Conservation (phyloP, 2,888 invertebrate species). For the Tiphia femorata region DNA sequence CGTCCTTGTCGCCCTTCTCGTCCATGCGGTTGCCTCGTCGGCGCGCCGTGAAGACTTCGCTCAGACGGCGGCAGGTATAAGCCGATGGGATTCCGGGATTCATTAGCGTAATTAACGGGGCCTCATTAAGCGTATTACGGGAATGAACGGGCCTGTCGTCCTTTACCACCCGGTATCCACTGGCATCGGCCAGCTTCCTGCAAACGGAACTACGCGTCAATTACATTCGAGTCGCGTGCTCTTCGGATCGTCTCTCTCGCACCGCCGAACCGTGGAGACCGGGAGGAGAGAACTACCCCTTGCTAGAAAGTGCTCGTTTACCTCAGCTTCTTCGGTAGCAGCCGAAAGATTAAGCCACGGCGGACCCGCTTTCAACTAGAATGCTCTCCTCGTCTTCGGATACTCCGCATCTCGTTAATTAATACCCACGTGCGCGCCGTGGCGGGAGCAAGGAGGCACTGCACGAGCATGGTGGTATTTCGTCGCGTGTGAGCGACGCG, state of each 20-base stretch:
- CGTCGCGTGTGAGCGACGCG: too few species aligned
- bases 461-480: too few species aligned
- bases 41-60: too few species aligned
- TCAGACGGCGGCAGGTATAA: slow-evolving; percentile 34
- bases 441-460: too few species aligned
- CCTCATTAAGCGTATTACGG: slow-evolving; percentile 58
- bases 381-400: too few species aligned
- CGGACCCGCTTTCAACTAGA: too few species aligned
- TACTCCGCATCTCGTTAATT: too few species aligned
- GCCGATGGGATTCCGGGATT: slow-evolving; percentile 55
- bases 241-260: slow-evolving; percentile 18
- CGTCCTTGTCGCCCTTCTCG: too few species aligned
- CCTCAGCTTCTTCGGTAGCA: background rate
- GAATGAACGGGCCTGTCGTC: slow-evolving; percentile 33
- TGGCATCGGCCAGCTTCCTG: slow-evolving; percentile 35
- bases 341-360: too few species aligned
- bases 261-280: background rate
- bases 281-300: background rate
- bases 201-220: slow-evolving; percentile 51
- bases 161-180: slow-evolving; percentile 19
- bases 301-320: slow-evolving; percentile 4
- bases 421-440: too few species aligned
- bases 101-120: slow-evolving; percentile 61
- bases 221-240: slow-evolving; percentile 52
- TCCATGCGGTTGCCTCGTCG: too few species aligned